These are phyloP conservation scores for Acanthosepion esculentum DNA, from an alignment of 2,888 invertebrate genomes.

Conservation along the genomic window DNA sequence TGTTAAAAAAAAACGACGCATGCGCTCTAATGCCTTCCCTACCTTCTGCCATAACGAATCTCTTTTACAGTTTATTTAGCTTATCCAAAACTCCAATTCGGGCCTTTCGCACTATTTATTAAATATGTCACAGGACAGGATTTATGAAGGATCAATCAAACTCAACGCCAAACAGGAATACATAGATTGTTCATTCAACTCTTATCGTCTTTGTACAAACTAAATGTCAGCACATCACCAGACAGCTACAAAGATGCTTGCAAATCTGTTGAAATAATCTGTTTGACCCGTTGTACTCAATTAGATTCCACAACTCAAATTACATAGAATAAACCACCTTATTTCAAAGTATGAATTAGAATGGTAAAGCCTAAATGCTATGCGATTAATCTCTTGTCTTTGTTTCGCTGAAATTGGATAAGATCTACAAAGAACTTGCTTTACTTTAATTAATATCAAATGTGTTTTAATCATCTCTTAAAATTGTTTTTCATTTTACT, in stretches of 20 bases:
- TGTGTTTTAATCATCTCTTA: too few relatives aligned
- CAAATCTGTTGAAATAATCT: neutral
- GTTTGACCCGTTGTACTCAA: neutral
- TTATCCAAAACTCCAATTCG: neutral
- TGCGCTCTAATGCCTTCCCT: neutral
- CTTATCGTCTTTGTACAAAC: neutral
- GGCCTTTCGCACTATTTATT: conserved; percentile 7
- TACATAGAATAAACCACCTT: neutral
- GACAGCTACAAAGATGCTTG: neutral
- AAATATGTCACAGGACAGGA: neutral
- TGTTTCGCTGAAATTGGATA: too few relatives aligned
- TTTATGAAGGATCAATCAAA: neutral
- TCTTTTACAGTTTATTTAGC: neutral
- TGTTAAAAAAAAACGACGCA: neutral
- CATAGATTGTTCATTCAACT: neutral
- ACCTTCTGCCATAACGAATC: neutral
- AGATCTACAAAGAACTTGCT: too few relatives aligned
- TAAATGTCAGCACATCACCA: neutral
- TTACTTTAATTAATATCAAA: too few relatives aligned
- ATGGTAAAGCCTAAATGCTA: neutral
- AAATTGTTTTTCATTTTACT: too few relatives aligned
- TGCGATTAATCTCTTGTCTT: neutral
- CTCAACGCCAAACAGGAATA: neutral
- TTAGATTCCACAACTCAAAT: neutral
- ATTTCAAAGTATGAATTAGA: neutral